Base-by-base conservation (phyloP, 2,113 vertebrate genomes). In the Gnathonemus echidnorhynchus region DNA sequence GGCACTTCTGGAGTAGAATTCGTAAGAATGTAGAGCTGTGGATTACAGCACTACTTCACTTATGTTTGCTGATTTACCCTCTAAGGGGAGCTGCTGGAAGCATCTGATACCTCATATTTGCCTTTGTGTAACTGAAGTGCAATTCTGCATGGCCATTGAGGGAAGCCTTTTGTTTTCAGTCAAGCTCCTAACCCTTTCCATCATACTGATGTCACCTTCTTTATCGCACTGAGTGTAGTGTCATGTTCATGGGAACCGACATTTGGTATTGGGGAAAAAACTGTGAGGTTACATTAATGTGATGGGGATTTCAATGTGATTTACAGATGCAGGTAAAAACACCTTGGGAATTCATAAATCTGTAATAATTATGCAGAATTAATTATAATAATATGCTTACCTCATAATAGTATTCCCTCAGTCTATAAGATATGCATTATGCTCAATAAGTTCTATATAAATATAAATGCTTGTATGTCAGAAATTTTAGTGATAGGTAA, bases 1-100 rank as follows among this genome's bases (percentile, higher is more conserved):
- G 97, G 97, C 97, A 97, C 97, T 97, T 98, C 97, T 97, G 96
- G 98, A 93, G 98, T 98, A 97, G 97, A 97, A 97, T 97, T 97
- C 95, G 95, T 96, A 97, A 97, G 96, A 96, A 96, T 96, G 97
- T 96, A 92, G 92, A 92, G 94, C 93, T 91, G 95, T 95, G 98
- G 97, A 98, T 98, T 98, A 97, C 93, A 91, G 93, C 92, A 96
- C 96, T 97, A 97, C 97, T 97, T 98, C 97, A 98, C 98, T 96
- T 95, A 96, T 95, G 95, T 95, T 92, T 91, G 94, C 96, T 97
- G 96, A 97, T 96, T 96, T 95, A 94, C 97, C 96, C 96, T 96
- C 95, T 96, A 96, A 96, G 96, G 95, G 95, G 96, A 94, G 96
- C 95, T 95, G 95, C 95, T 96, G 96, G 96, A 96, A 96, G 96